Percentiles rank a stretch among this genome's conserved stretches.
These are phyloP conservation scores for Avahi laniger DNA, from an alignment of 2,797 vertebrate genomes.

Conservation along the genomic window DNA sequence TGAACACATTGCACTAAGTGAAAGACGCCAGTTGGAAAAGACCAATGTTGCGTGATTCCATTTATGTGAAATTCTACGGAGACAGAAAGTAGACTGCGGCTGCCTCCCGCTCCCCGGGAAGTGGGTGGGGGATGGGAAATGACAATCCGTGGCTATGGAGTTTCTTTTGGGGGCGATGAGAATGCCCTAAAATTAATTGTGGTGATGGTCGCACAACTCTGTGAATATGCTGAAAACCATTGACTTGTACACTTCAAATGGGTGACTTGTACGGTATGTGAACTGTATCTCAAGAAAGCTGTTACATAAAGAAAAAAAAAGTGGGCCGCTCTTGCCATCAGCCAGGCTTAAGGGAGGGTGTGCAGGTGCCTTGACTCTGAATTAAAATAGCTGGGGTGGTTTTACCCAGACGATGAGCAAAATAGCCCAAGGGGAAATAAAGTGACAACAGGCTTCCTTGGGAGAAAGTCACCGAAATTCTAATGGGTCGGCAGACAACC, in stretches of 20 bases:
- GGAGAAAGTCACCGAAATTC: not conserved
- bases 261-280: rapidly evolving
- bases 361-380: not conserved
- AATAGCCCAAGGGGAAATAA: not conserved
- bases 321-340: not conserved
- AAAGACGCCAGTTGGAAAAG: not conserved
- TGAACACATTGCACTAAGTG: not conserved
- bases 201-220: too few species aligned
- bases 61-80: not conserved
- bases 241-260: not conserved
- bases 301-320: not conserved
- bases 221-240: not conserved
- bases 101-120: too few species aligned
- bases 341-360: rapidly evolving
- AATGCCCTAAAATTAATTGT: not conserved
- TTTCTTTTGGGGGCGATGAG: not conserved
- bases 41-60: rapidly evolving
- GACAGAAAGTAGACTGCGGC: not conserved
- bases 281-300: not conserved
- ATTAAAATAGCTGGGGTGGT: not conserved
- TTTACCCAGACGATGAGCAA: not conserved
- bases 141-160: too few species aligned
- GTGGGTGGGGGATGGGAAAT: rapidly evolving
- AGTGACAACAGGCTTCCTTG: not conserved
- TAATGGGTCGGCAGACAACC: too few species aligned